Conservation (phyloP, 2,888 invertebrate genomes). For the Bruchidius siliquastri region DNA sequence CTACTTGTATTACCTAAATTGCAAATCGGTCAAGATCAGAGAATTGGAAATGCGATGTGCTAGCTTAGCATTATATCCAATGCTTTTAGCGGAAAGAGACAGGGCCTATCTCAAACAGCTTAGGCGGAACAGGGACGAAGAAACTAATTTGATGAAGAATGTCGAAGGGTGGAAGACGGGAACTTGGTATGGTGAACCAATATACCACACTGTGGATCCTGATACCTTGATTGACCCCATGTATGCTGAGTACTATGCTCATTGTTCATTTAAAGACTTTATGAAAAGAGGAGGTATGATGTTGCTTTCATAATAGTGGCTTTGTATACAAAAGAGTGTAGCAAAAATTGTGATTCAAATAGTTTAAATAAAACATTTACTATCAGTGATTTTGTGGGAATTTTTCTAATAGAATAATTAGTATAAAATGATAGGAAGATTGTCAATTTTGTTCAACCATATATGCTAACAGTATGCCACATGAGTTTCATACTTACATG, state of each 20-base stretch:
- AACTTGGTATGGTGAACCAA: constrained; percentile 78
- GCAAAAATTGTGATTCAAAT: neutral
- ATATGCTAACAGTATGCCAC: too few relatives aligned
- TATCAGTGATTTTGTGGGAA: neutral
- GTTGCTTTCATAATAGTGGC: constrained; percentile 40
- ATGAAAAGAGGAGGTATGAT: constrained; percentile 53
- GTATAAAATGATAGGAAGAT: neutral
- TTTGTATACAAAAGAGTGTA: neutral
- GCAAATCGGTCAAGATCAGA: constrained; percentile 52
- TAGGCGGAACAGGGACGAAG: constrained; percentile 75
- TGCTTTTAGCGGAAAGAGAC: constrained; percentile 80
- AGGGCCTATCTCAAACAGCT: constrained; percentile 77
- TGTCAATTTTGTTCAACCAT: too few relatives aligned
- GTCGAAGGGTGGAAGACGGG: constrained; percentile 90
- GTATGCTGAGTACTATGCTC: constrained; percentile 69
- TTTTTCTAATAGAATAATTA: neutral
- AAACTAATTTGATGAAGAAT: constrained; percentile 81
- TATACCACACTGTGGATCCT: constrained; percentile 66
- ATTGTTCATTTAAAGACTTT: constrained; percentile 53
- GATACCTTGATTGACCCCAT: constrained; percentile 61
- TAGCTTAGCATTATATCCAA: constrained; percentile 68
- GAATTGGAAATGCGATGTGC: constrained; percentile 74
- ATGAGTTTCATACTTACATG: too few relatives aligned
- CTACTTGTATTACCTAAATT: constrained; percentile 56
- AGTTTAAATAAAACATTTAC: neutral